These are phyloP conservation scores for Lepidurus apus DNA, from an alignment of 1,140 invertebrate genomes.

Conservation along the genomic window DNA sequence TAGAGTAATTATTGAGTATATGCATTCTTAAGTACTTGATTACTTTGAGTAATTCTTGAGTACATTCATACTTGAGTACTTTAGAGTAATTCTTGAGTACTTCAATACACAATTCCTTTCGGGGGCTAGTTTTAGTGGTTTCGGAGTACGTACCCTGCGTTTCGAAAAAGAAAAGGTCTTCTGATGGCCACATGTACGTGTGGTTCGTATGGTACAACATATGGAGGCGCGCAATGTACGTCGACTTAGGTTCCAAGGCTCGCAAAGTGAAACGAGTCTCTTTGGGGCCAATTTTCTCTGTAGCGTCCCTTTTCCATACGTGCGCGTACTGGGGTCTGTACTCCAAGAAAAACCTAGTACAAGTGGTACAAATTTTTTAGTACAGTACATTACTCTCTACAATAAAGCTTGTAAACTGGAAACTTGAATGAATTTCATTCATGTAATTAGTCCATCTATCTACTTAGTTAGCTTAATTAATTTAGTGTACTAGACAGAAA, in stretches of 20 bases:
- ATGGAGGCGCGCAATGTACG: conserved; percentile 66
- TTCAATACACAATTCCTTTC: background rate
- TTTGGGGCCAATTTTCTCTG: background rate
- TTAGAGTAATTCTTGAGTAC: too few relatives aligned
- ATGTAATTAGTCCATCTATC: too few relatives aligned
- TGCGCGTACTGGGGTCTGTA: background rate
- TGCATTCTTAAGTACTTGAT: too few relatives aligned
- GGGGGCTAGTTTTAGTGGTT: too few relatives aligned
- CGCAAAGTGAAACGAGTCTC: conserved; percentile 35
- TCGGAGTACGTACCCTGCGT: conserved; percentile 57
- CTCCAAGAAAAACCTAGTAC: background rate
- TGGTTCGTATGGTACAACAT: conserved; percentile 57
- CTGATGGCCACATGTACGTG: conserved; percentile 60
- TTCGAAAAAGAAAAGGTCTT: conserved; percentile 63
- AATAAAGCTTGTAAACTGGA: too few relatives aligned
- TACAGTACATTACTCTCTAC: too few relatives aligned
- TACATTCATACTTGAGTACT: too few relatives aligned
- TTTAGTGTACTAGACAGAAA: background rate
- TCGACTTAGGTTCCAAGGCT: conserved; percentile 60
- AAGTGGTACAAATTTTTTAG: too few relatives aligned
- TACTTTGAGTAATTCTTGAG: too few relatives aligned
- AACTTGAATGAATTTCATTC: too few relatives aligned
- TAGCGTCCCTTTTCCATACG: background rate
- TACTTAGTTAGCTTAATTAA: too few relatives aligned
- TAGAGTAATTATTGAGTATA: too few relatives aligned